Evolutionary conservation across 2,113 vertebrate genomes (phyloP).

Genomic region (human): DNA sequence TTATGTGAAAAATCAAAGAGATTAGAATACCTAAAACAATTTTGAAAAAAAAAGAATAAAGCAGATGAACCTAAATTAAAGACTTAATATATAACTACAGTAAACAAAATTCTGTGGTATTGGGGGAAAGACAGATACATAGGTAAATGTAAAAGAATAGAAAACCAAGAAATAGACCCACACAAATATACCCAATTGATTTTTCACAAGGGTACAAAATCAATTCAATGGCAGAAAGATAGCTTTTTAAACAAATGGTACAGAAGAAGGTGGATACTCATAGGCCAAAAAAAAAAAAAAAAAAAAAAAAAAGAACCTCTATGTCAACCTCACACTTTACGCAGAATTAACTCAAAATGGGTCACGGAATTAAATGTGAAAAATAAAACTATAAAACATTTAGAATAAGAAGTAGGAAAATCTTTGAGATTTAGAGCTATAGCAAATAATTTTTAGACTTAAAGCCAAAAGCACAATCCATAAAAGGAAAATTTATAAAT

Average conservation of each 20-base stretch:
- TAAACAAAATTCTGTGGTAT: neutral
- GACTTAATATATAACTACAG: neutral
- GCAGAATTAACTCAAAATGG: neutral
- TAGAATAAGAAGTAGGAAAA: neutral
- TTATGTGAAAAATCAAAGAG: neutral
- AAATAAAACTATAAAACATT: neutral
- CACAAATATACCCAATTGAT: neutral
- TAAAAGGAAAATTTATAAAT: conserved; percentile 2
- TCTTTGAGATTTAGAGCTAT: neutral
- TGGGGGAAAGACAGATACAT: neutral
- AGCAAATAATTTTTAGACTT: neutral
- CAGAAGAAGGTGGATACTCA: neutral
- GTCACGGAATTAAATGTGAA: neutral
- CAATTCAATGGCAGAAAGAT: neutral
- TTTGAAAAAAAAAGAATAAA: conserved; percentile 34
- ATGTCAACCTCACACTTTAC: neutral
- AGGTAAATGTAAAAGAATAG: neutral
- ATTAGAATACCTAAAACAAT: neutral
- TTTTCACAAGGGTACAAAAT: conserved; percentile 3
- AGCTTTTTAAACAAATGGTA: neutral
- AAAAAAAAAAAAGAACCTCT: neutral
- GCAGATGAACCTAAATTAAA: neutral
- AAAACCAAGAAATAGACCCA: neutral
- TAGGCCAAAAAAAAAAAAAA: neutral
- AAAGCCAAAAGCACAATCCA: neutral